Conservation (phyloP, 35 echinoderm and acorn worm genomes). For the Anneissia japonica region DNA sequence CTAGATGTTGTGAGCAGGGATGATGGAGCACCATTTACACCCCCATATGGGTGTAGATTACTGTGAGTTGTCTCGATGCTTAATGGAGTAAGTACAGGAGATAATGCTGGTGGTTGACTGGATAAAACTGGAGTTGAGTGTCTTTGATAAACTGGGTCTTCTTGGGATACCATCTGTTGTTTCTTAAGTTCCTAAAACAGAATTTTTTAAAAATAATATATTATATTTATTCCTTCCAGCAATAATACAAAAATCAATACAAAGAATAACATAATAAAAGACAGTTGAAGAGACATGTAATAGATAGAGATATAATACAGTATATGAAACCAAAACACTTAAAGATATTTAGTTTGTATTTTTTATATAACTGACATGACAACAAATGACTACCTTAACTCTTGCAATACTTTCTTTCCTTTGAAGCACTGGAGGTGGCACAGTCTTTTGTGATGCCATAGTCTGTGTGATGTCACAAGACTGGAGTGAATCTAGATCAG, state of each 20-base stretch:
- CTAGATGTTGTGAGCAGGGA: background rate
- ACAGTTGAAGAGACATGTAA: too few species aligned
- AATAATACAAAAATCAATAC: too few species aligned
- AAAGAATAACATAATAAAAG: too few species aligned
- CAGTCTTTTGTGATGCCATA: background rate
- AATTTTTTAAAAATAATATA: too few species aligned
- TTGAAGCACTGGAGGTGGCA: background rate
- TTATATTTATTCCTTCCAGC: too few species aligned
- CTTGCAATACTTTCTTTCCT: background rate
- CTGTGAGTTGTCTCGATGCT: background rate
- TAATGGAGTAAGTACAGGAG: background rate
- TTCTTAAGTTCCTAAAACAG: too few species aligned
- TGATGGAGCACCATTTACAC: background rate
- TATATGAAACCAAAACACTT: too few species aligned
- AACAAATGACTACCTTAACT: background rate
- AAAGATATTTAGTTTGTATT: too few species aligned
- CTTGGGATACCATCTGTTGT: background rate
- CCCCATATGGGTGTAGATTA: background rate
- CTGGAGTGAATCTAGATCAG: conserved; percentile 23
- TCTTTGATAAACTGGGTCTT: background rate
- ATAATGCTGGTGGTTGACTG: background rate
- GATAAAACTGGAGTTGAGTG: background rate
- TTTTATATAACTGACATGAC: too few species aligned
- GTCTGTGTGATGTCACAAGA: background rate
- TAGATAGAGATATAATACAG: too few species aligned